phyloP scores from a whole-genome alignment of 2,888 invertebrate species.

The Scaptomyza parva region DNA sequence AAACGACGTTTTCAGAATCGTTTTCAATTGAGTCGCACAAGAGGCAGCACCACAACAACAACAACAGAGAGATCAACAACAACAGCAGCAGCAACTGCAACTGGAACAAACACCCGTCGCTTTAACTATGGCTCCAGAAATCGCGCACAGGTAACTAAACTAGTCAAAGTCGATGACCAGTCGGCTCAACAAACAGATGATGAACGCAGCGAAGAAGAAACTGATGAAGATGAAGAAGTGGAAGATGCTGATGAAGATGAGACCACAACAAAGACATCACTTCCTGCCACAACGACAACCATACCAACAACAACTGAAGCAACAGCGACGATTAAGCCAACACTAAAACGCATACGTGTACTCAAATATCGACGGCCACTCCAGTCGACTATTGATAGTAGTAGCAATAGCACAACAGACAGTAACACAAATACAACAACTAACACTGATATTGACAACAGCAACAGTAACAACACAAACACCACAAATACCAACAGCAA shows the following conservation, averaged over 20 bases:
- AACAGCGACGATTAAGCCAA: conserved; percentile 48
- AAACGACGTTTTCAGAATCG: conserved; percentile 85
- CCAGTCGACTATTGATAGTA: conserved; percentile 45
- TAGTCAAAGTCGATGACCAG: conserved; percentile 56
- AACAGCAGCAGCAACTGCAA: conserved; percentile 26
- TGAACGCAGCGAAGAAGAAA: conserved; percentile 33
- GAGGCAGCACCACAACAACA: conserved; percentile 52
- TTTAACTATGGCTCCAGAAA: conserved; percentile 44
- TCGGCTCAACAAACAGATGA: conserved; percentile 42
- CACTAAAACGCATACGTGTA: conserved; percentile 76
- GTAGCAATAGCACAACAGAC: conserved; percentile 50
- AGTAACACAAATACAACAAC: conserved; percentile 50
- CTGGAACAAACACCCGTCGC: conserved; percentile 33
- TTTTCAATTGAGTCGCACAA: conserved; percentile 82
- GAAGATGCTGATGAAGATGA: conserved; percentile 38
- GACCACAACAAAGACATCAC: conserved; percentile 46
- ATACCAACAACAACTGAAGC: conserved; percentile 41
- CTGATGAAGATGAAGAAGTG: conserved; percentile 36
- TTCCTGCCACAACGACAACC: conserved; percentile 41
- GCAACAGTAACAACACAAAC: conserved; percentile 39
- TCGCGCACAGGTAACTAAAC: conserved; percentile 72
- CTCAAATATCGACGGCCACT: conserved; percentile 77
- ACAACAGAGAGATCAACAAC: conserved; percentile 45
- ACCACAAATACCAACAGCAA: conserved; percentile 27
- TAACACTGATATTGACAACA: conserved; percentile 25